Evolutionary conservation across 2,888 invertebrate genomes (phyloP), one percentile per base, ranked within the genome.

Genomic region (Neocrepidodera transversa): DNA sequence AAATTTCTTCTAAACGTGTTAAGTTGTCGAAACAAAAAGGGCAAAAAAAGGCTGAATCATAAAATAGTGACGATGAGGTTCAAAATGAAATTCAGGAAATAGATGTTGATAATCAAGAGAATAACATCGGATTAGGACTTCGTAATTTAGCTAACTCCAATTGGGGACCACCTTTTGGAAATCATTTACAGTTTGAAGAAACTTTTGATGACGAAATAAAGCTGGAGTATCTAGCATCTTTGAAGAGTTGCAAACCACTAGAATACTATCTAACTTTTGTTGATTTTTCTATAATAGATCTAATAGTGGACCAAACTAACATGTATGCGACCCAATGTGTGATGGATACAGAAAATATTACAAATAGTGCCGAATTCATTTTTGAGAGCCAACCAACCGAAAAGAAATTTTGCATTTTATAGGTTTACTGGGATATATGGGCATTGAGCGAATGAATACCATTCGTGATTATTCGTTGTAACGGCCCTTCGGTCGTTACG

Each of bases 401-500:
- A 35, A 35, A 14, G 35, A 35, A 35, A 35, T 35, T 2, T 5
- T 35, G 11, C 35, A 13, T 5, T 35, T 35, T 35, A 35, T 35
- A 5, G 35, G 35, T 35, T 5, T 35, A 11, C 30, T 65, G 14
- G 62, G 55, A 26, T 65, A 61, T 11, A 63, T 65, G 60, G 58
- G 50, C 17, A 35, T 57, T 10, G 50, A 50, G 1, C 10, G 35
- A 10, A 49, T 57, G 50, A 32, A 42, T 30, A 32, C 42, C 5
- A 8, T 60, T 47, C 45, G 57, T n/a, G 38, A 63, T 52, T 61
- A 65, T n/a, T n/a, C n/a, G n/a, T n/a, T n/a, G n/a, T n/a, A n/a
- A n/a, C n/a, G n/a, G n/a, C n/a, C n/a, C n/a, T n/a, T n/a, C n/a
- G n/a, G n/a, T n/a, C n/a, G n/a, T n/a, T n/a, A n/a, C n/a, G n/a